A percentile compares a stretch with the other conserved stretches of the same genome.
These are phyloP conservation scores for Protobothrops mucrosquamatus DNA, from an alignment of 2,113 vertebrate species.

Conservation along the genomic window DNA sequence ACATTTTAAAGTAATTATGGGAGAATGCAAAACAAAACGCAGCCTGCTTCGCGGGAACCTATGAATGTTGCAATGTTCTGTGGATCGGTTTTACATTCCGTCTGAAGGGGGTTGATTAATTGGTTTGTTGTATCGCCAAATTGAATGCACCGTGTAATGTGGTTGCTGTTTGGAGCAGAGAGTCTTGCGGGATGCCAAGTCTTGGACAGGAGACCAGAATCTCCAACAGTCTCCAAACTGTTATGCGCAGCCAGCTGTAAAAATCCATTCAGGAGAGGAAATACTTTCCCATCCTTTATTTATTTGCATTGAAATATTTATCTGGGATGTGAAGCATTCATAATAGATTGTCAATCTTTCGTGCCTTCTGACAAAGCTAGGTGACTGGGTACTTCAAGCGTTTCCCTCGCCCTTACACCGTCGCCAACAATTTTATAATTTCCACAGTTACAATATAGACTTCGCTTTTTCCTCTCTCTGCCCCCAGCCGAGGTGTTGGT, in stretches of 20 bases:
- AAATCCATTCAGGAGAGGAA: slow-evolving; percentile 90
- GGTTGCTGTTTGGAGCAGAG: slow-evolving; percentile 55
- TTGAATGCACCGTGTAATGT: slow-evolving; percentile 75
- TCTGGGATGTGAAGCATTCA: slow-evolving; percentile 88
- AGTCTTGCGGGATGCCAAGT: slow-evolving; percentile 62
- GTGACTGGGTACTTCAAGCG: slow-evolving; percentile 74
- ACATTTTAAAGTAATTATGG: slow-evolving; percentile 79
- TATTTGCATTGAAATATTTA: slow-evolving; percentile 99
- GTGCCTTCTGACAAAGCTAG: slow-evolving; percentile 79
- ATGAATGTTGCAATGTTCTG: slow-evolving; percentile 67
- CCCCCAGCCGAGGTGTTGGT: not conserved
- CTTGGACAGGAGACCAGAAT: slow-evolving; percentile 73
- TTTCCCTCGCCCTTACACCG: slow-evolving; percentile 55
- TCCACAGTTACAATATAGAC: slow-evolving; percentile 67
- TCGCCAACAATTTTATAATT: slow-evolving; percentile 81
- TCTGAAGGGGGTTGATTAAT: slow-evolving; percentile 73
- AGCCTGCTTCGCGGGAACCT: slow-evolving; percentile 57
- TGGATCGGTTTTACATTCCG: slow-evolving; percentile 63
- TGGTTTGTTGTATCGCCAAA: slow-evolving; percentile 79
- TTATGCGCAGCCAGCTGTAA: slow-evolving; percentile 84
- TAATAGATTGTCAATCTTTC: slow-evolving; percentile 90
- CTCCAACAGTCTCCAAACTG: slow-evolving; percentile 69
- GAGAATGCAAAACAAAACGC: slow-evolving; percentile 69
- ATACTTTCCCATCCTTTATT: slow-evolving; percentile 94
- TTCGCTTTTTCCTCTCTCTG: slow-evolving; percentile 55